These are phyloP conservation scores for Acipenser oxyrinchus DNA, from an alignment of 2,797 vertebrate genomes.

Conservation along the genomic window DNA sequence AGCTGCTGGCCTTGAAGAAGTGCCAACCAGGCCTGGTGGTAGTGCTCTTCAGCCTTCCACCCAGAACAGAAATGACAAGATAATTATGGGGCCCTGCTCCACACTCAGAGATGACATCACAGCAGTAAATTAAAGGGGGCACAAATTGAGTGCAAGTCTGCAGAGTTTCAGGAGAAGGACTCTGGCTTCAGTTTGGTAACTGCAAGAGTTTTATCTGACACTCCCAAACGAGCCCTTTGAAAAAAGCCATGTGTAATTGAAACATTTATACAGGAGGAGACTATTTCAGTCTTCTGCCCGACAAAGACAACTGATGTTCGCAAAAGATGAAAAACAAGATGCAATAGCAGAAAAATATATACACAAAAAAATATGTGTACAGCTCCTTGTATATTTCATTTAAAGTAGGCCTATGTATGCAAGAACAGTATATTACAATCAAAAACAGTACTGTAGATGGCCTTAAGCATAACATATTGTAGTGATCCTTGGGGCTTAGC, in stretches of 20 bases:
- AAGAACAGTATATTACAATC: no score
- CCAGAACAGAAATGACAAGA: constrained; percentile 49
- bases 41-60: constrained; percentile 11
- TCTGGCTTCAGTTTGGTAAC: constrained; percentile 30
- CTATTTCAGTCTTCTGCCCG: constrained; percentile 17
- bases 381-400: no score
- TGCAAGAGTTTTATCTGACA: constrained; percentile 43
- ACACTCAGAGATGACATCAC: constrained; percentile 52
- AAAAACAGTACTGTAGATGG: no score
- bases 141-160: no score
- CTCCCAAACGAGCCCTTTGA: constrained; percentile 44
- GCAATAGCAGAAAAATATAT: not conserved
- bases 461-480: no score
- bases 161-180: no score
- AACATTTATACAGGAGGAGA: constrained; percentile 45
- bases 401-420: no score
- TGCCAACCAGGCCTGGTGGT: not conserved
- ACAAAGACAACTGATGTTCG: no score
- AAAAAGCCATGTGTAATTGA: constrained; percentile 48
- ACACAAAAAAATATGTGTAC: no score
- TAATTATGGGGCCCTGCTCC: constrained; percentile 55
- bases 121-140: constrained; percentile 57
- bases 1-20: not conserved
- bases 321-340: no score
- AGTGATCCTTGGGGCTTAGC: no score